Conservation (phyloP, 2,888 invertebrate genomes). For the Lissonota sp. region DNA sequence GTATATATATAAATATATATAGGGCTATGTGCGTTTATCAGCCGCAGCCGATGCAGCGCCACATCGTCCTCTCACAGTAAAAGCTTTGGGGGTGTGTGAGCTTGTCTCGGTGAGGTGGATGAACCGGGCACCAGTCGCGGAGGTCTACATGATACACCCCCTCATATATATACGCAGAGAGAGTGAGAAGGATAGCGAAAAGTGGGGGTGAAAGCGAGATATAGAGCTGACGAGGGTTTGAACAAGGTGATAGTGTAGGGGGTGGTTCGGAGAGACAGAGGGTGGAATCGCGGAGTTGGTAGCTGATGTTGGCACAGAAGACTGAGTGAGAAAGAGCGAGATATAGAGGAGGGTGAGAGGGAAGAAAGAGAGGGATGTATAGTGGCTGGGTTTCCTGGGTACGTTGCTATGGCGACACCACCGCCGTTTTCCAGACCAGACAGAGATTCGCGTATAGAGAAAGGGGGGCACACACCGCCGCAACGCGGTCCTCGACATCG, state of each 20-base stretch:
- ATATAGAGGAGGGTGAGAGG: slow-evolving; percentile 39
- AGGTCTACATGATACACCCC: slow-evolving; percentile 37
- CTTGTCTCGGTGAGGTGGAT: slow-evolving; percentile 76
- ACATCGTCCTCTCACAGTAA: not conserved
- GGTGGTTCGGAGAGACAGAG: slow-evolving; percentile 41
- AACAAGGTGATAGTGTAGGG: slow-evolving; percentile 57
- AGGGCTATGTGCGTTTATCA: slow-evolving; percentile 20
- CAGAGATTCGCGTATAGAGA: slow-evolving; percentile 61
- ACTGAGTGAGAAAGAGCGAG: slow-evolving; percentile 39
- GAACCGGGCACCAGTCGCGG: slow-evolving; percentile 79
- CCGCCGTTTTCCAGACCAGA: slow-evolving; percentile 63
- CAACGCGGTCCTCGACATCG: slow-evolving; percentile 68
- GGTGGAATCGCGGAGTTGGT: slow-evolving; percentile 45
- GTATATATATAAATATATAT: slow-evolving; percentile 3
- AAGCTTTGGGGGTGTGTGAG: slow-evolving; percentile 24
- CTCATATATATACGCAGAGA: slow-evolving; percentile 22
- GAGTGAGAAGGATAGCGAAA: slow-evolving; percentile 52
- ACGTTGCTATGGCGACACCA: slow-evolving; percentile 77
- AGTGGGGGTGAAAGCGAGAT: slow-evolving; percentile 60
- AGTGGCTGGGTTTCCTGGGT: slow-evolving; percentile 83
- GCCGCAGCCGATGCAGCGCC: slow-evolving; percentile 55
- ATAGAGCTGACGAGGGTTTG: slow-evolving; percentile 56
- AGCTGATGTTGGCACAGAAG: slow-evolving; percentile 52
- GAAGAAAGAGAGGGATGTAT: slow-evolving; percentile 51
- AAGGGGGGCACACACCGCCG: not conserved